These are phyloP conservation scores for Ceratosolen solmsi DNA, from an alignment of 1,140 invertebrate genomes.

Conservation along the genomic window DNA sequence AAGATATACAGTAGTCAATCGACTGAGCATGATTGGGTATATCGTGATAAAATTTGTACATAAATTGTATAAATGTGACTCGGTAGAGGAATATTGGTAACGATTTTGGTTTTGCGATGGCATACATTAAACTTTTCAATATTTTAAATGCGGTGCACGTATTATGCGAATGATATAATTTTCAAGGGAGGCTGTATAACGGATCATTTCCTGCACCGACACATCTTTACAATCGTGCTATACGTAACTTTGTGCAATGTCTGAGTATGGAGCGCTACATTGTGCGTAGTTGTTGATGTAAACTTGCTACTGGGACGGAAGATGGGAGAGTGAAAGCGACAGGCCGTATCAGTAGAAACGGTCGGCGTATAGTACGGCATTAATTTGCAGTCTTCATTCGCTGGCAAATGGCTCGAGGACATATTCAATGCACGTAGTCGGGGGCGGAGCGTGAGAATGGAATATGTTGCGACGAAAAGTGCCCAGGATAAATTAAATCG, in stretches of 20 bases:
- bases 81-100: too few relatives aligned
- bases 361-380: not conserved
- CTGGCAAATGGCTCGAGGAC: not conserved
- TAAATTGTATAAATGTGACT: too few relatives aligned
- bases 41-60: too few relatives aligned
- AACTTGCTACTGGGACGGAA: too few relatives aligned
- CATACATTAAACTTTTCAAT: not conserved
- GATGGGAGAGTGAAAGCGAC: not conserved
- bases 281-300: too few relatives aligned
- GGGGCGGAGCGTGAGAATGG: not conserved
- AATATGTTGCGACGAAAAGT: slow-evolving; percentile 17
- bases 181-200: not conserved
- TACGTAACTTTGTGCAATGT: not conserved
- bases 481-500: not conserved
- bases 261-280: not conserved
- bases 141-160: slow-evolving; percentile 20
- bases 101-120: too few relatives aligned
- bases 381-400: not conserved
- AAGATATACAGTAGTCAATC: too few relatives aligned
- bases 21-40: too few relatives aligned
- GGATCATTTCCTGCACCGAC: not conserved
- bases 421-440: slow-evolving; percentile 6
- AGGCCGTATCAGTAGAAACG: not conserved
- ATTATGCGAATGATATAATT: slow-evolving; percentile 18
- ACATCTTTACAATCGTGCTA: not conserved